Conservation (phyloP, 2,888 invertebrate genomes). For the Zygogramma bicolorata region DNA sequence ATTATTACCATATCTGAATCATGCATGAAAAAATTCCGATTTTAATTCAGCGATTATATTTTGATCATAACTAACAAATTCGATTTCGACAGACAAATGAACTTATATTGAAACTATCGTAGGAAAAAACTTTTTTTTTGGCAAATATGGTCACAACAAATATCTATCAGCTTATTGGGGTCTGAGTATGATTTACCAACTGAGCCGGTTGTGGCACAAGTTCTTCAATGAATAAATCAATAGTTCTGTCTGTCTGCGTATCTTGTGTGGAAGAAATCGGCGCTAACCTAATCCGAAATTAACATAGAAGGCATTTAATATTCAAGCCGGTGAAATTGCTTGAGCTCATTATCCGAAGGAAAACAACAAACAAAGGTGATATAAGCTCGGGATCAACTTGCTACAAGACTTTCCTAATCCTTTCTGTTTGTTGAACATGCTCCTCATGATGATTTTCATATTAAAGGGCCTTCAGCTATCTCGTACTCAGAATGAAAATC, state of each 20-base stretch:
- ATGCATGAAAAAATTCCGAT: no score
- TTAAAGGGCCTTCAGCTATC: conserved; percentile 4
- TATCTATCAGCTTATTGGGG: no score
- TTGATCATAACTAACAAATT: no score
- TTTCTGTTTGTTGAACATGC: conserved; percentile 12
- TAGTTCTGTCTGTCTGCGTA: not conserved
- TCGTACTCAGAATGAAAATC: not conserved
- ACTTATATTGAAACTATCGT: no score
- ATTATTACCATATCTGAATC: no score
- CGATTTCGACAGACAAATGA: no score
- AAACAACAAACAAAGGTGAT: conserved; percentile 12
- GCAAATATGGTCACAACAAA: no score
- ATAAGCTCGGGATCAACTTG: conserved; percentile 8
- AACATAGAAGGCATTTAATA: not conserved
- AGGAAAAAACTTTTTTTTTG: no score
- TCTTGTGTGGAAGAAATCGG: not conserved
- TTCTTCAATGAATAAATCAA: not conserved
- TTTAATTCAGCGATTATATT: no score
- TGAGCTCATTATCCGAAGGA: conserved; percentile 3
- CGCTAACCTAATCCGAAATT: not conserved
- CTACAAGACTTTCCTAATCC: conserved; percentile 7
- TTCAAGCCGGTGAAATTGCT: conserved; percentile 4
- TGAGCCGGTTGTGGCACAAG: no score
- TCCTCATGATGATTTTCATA: conserved; percentile 12
- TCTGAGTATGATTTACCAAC: no score